A percentile compares a stretch with the other conserved stretches of the same genome.
Conservation (phyloP, 1,140 invertebrate species). For the Reticulitermes speratus region DNA sequence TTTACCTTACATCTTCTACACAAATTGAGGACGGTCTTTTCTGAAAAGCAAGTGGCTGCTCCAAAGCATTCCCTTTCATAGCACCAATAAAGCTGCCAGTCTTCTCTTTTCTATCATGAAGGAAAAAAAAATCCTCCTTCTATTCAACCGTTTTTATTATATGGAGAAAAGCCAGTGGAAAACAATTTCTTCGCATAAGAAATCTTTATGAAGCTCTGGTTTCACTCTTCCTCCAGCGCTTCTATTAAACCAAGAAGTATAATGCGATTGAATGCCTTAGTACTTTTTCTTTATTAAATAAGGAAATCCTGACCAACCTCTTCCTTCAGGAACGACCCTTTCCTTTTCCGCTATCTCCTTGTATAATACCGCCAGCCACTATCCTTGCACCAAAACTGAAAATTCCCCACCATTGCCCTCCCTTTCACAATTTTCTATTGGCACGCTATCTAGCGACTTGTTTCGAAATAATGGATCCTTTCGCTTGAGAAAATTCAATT, state of each 20-base stretch:
- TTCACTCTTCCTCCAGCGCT: background rate
- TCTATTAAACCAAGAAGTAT: background rate
- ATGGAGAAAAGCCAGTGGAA: background rate
- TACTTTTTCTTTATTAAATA: background rate
- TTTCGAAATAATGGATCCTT: constrained; percentile 16
- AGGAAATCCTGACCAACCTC: background rate
- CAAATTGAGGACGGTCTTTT: background rate
- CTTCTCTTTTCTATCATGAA: background rate
- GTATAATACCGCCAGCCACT: background rate
- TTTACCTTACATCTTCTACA: background rate
- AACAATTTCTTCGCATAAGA: constrained; percentile 19
- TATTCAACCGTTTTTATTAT: constrained; percentile 14
- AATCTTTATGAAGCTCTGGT: background rate
- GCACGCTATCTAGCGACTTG: constrained; percentile 8
- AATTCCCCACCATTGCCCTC: background rate
- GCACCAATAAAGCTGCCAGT: constrained; percentile 10
- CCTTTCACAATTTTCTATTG: background rate
- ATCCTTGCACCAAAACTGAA: background rate
- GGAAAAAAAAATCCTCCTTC: background rate
- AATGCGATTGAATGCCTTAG: background rate
- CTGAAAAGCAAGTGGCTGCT: background rate
- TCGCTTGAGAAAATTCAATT: constrained; percentile 28
- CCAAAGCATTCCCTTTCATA: background rate
- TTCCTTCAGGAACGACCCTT: background rate
- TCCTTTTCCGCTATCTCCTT: background rate